Percentiles rank a stretch among this genome's conserved stretches.
phyloP scores from a whole-genome alignment of 1,140 invertebrate genomes.

The Scaptodrosophila lebanonensis region DNA sequence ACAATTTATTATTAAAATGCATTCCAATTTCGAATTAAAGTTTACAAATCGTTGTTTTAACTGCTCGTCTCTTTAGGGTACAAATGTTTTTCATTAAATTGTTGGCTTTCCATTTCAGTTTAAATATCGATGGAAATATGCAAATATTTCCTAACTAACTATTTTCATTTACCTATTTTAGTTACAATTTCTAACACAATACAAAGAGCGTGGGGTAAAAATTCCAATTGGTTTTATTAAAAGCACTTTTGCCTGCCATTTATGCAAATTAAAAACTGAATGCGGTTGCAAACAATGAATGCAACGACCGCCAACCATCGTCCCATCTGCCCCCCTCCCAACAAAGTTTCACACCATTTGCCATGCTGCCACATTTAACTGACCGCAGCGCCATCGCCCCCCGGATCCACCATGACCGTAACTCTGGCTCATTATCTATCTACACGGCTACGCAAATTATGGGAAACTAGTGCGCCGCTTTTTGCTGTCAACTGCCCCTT shows the following conservation, averaged over 20 bases:
- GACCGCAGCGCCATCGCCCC: slow-evolving; percentile 38
- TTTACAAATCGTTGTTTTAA: too few relatives aligned
- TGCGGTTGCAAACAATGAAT: slow-evolving; percentile 52
- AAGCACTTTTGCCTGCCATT: slow-evolving; percentile 64
- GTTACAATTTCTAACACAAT: too few relatives aligned
- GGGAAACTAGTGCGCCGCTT: slow-evolving; percentile 58
- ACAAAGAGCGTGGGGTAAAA: too few relatives aligned
- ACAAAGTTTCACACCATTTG: slow-evolving; percentile 69
- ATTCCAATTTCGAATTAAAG: too few relatives aligned
- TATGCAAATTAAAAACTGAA: slow-evolving; percentile 44
- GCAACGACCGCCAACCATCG: neutral
- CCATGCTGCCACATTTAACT: slow-evolving; percentile 41
- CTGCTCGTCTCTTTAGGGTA: too few relatives aligned
- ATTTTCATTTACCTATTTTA: too few relatives aligned
- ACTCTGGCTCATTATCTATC: slow-evolving; percentile 56
- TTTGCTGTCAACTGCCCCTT: too few relatives aligned
- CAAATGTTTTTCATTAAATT: too few relatives aligned
- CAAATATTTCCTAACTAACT: too few relatives aligned
- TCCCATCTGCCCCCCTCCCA: neutral
- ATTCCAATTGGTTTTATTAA: slow-evolving; percentile 65
- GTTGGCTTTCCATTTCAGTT: too few relatives aligned
- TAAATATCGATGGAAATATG: too few relatives aligned
- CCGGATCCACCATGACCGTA: neutral
- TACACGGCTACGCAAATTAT: slow-evolving; percentile 55
- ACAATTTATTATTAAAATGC: too few relatives aligned